Conservation (phyloP, 2,113 vertebrate genomes). For the Bos indicus region DNA sequence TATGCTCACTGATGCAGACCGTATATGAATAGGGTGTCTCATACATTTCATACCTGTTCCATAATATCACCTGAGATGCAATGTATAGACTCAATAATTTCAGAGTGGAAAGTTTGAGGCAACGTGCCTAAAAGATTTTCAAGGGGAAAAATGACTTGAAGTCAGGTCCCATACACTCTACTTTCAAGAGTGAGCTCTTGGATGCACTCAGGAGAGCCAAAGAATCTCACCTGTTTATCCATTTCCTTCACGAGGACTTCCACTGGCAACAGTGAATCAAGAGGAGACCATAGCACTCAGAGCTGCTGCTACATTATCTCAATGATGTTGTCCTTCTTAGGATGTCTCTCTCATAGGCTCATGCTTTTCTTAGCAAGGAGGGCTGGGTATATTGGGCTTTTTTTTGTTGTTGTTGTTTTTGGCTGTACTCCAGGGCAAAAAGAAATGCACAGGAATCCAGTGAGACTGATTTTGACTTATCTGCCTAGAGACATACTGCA, state of each 20-base stretch:
- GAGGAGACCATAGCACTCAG: too few species aligned
- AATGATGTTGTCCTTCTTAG: neutral
- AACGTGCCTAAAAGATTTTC: neutral
- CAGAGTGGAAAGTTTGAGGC: neutral
- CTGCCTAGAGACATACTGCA: neutral
- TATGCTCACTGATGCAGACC: neutral
- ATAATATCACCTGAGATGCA: too few species aligned
- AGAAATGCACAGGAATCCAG: neutral
- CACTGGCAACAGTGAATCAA: accelerated
- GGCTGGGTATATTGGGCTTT: accelerated
- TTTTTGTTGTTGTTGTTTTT: neutral
- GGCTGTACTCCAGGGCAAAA: neutral
- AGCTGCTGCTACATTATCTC: neutral
- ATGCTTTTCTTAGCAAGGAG: neutral
- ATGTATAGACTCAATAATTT: too few species aligned
- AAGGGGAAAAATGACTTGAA: neutral
- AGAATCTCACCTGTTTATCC: neutral
- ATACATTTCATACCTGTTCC: accelerated
- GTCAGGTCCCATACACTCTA: neutral
- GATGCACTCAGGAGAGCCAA: neutral
- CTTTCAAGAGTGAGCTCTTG: neutral
- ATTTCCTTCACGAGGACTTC: neutral
- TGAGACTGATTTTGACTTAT: neutral
- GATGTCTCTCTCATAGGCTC: neutral
- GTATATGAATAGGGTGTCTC: neutral